Evolutionary conservation across 2,888 invertebrate species (phyloP).

Genomic region (Leptopilina syphax): DNA sequence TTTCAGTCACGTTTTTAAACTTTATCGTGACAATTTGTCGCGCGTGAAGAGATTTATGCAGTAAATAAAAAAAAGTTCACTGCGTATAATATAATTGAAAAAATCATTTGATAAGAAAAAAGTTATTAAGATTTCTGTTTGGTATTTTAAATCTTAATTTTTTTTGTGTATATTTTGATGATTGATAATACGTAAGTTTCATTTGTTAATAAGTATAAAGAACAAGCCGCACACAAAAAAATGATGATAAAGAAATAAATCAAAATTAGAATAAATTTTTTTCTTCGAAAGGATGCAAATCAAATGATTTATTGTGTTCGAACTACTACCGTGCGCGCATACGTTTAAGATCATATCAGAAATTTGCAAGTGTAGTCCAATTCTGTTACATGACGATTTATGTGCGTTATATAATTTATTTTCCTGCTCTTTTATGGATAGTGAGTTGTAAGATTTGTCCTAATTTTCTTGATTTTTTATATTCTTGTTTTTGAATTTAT

Average conservation of each 20-base stretch:
- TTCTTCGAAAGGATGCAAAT: constrained; percentile 32
- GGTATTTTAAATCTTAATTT: constrained; percentile 3
- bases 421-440: background rate
- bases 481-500: background rate
- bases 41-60: constrained; percentile 31
- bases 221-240: background rate
- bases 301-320: constrained; percentile 32
- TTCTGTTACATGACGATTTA: constrained; percentile 33
- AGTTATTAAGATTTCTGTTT: constrained; percentile 28
- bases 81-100: constrained; percentile 14
- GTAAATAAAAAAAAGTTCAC: no score
- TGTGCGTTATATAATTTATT: constrained; percentile 13
- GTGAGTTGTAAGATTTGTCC: background rate
- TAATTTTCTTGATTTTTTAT: background rate
- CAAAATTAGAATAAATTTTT: constrained; percentile 30
- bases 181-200: background rate
- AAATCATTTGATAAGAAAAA: constrained; percentile 24
- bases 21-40: constrained; percentile 32
- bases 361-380: constrained; percentile 9
- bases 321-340: constrained; percentile 28
- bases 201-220: background rate
- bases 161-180: background rate
- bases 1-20: constrained; percentile 12
- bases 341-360: constrained; percentile 16
- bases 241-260: constrained; percentile 19